A percentile compares a stretch with the other conserved stretches of the same genome.
phyloP scores from a whole-genome alignment of 2,113 vertebrate genomes.

The Sander vitreus region DNA sequence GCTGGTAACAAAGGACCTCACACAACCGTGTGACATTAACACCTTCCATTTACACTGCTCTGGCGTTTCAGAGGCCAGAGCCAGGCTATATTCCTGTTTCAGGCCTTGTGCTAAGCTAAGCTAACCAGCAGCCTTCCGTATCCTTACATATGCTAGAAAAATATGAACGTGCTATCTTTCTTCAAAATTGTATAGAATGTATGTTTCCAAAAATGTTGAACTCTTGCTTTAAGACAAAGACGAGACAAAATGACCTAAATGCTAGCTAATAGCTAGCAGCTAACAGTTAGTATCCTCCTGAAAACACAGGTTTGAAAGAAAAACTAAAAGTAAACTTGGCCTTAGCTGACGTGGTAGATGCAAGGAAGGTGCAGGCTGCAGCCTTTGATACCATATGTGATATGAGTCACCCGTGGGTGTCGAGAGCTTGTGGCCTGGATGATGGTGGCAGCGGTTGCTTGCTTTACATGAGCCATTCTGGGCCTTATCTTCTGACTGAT shows the following conservation, averaged over 20 bases:
- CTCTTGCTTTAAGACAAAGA: background rate
- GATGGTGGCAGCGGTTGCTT: background rate
- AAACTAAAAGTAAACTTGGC: background rate
- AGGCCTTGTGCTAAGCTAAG: background rate
- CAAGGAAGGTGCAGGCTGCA: background rate
- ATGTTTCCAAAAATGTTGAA: background rate
- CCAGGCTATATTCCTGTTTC: too few species aligned
- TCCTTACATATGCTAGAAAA: background rate
- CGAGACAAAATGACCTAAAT: background rate
- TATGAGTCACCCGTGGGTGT: constrained; percentile 53
- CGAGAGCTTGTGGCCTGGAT: background rate
- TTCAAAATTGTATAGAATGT: background rate
- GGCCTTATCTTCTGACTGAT: background rate
- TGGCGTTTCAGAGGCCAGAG: too few species aligned
- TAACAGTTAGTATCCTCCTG: background rate
- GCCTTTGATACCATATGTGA: background rate
- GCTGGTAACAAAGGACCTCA: too few species aligned
- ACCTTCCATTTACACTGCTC: too few species aligned
- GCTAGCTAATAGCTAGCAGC: too few species aligned
- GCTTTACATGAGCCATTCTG: background rate
- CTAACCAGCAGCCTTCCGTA: background rate
- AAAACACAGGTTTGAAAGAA: background rate
- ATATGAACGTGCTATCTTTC: too few species aligned
- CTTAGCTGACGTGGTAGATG: background rate
- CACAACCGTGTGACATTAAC: too few species aligned